A percentile compares a stretch with the other conserved stretches of the same genome.
These are phyloP conservation scores for Rhinichthys klamathensis DNA, from an alignment of 2,113 vertebrate species.

Conservation along the genomic window DNA sequence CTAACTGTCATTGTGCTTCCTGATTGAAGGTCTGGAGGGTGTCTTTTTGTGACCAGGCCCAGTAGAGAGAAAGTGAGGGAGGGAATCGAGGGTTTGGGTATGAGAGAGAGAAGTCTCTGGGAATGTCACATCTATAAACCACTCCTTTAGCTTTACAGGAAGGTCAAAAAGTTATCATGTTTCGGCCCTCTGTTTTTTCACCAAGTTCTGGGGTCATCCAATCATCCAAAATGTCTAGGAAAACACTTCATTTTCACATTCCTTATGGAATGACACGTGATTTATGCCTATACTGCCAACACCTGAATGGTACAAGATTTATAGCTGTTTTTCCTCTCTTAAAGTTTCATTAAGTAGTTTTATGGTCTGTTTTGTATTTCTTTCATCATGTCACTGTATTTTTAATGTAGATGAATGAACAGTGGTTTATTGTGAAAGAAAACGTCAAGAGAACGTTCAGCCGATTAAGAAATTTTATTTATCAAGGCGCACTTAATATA, in stretches of 20 bases:
- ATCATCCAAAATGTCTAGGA: background rate
- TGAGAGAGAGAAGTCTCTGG: slow-evolving; percentile 31
- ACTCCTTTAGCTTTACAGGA: slow-evolving; percentile 63
- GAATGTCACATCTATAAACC: slow-evolving; percentile 56
- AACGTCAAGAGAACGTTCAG: background rate
- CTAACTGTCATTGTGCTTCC: slow-evolving; percentile 64
- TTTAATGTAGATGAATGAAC: background rate
- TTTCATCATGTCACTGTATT: background rate
- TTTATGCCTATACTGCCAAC: background rate
- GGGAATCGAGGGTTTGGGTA: background rate
- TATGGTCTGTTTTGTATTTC: background rate
- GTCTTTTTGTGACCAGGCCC: slow-evolving; percentile 51
- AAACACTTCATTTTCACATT: slow-evolving; percentile 25
- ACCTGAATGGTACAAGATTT: background rate
- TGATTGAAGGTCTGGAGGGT: slow-evolving; percentile 53
- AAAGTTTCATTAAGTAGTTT: background rate
- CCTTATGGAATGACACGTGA: slow-evolving; percentile 2
- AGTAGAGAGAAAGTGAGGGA: slow-evolving; percentile 21
- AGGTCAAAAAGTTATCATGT: slow-evolving; percentile 62
- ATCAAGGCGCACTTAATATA: background rate
- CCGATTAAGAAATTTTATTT: background rate
- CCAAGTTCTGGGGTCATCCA: slow-evolving; percentile 16
- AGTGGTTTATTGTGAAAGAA: background rate
- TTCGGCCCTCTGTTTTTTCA: slow-evolving; percentile 55
- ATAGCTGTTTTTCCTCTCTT: background rate